These are phyloP conservation scores for Anarsia innoxiella DNA, from an alignment of 2,888 invertebrate species.

Conservation along the genomic window DNA sequence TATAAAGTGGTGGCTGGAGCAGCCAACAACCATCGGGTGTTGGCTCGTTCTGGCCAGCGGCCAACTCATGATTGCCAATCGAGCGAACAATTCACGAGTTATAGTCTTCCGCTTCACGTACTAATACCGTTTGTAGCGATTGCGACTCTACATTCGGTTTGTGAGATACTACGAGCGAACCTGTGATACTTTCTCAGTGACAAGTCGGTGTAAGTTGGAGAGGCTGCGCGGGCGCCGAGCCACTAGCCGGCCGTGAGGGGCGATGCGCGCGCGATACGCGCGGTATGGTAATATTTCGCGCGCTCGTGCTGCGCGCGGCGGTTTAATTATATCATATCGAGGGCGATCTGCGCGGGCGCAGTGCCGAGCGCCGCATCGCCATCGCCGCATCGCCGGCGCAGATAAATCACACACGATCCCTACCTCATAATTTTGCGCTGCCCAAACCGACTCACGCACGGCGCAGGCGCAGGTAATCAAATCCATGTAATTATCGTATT, in stretches of 20 bases:
- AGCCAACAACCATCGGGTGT: no score
- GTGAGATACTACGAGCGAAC: neutral
- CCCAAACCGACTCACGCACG: constrained; percentile 20
- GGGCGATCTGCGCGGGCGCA: constrained; percentile 29
- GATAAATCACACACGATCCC: constrained; percentile 25
- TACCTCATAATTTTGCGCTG: constrained; percentile 22
- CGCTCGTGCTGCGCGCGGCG: constrained; percentile 50
- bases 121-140: no score
- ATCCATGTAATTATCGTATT: constrained; percentile 9
- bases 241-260: constrained; percentile 18
- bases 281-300: constrained; percentile 63
- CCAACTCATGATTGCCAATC: constrained; percentile 17
- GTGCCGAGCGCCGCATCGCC: constrained; percentile 9
- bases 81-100: constrained; percentile 13
- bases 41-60: constrained; percentile 9
- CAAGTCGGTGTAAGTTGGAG: no score
- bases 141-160: no score
- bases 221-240: constrained; percentile 1
- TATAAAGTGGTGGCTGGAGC: no score
- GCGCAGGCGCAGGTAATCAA: constrained; percentile 8
- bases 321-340: constrained; percentile 63
- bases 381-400: constrained; percentile 16
- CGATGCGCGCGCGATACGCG: constrained; percentile 26
- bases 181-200: neutral
- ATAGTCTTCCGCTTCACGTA: constrained; percentile 6